Evolutionary conservation across 2,888 invertebrate genomes (phyloP).

Genomic region (Orthosia gothica): DNA sequence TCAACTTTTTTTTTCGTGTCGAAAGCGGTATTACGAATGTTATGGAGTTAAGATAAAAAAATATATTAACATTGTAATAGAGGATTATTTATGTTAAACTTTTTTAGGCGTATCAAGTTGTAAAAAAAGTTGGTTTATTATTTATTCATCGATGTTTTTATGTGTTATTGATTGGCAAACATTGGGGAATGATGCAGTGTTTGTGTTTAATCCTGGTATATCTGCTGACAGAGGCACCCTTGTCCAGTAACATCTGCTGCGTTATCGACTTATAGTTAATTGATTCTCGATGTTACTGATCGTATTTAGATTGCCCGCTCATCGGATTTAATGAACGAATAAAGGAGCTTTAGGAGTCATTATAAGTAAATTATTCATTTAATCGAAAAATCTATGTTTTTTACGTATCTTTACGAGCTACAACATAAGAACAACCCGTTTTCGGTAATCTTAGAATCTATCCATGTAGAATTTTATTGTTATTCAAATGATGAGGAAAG

Average conservation of each 20-base stretch:
- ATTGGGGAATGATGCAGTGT: slow-evolving; percentile 2
- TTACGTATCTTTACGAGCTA: slow-evolving; percentile 9
- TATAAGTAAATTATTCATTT: slow-evolving; percentile 52
- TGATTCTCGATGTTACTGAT: slow-evolving; percentile 75
- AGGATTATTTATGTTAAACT: slow-evolving; percentile 32
- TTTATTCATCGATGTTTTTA: slow-evolving; percentile 35
- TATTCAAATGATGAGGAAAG: slow-evolving; percentile 6
- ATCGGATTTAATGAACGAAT: slow-evolving; percentile 70
- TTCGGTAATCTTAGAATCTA: slow-evolving; percentile 11
- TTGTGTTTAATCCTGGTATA: slow-evolving; percentile 26
- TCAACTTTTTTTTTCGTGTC: slow-evolving; percentile 10
- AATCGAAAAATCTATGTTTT: slow-evolving; percentile 28
- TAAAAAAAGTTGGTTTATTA: slow-evolving; percentile 23
- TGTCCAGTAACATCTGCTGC: slow-evolving; percentile 68
- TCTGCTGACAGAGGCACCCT: slow-evolving; percentile 57
- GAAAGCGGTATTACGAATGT: slow-evolving; percentile 19
- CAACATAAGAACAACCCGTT: slow-evolving; percentile 16
- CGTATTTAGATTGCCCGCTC: slow-evolving; percentile 67
- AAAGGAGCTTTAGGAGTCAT: slow-evolving; percentile 64
- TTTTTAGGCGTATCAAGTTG: slow-evolving; percentile 40
- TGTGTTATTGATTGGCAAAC: slow-evolving; percentile 29
- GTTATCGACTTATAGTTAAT: slow-evolving; percentile 72
- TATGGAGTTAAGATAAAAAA: slow-evolving; percentile 17
- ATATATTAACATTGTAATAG: slow-evolving; percentile 12
- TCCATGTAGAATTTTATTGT: slow-evolving; percentile 34